A percentile compares a stretch with the other conserved stretches of the same genome.
Conservation (phyloP, 2,797 vertebrate genomes). For the Lemur catta region DNA sequence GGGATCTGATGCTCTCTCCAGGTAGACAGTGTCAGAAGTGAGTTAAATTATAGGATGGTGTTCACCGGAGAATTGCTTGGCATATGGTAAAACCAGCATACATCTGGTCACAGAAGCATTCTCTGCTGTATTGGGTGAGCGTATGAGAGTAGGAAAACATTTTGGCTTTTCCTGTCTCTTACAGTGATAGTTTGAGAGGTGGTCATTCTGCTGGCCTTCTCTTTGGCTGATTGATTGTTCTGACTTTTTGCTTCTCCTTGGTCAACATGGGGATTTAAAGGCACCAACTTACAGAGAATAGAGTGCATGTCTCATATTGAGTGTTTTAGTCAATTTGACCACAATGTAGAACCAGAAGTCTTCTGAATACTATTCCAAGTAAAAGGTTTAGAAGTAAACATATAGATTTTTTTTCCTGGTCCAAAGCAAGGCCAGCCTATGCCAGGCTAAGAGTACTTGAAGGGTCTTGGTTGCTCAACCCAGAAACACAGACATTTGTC, state of each 20-base stretch:
- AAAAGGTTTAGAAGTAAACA: slow-evolving; percentile 55
- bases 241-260: not conserved
- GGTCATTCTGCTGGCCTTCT: not conserved
- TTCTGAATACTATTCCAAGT: slow-evolving; percentile 22
- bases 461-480: not conserved
- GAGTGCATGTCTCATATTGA: not conserved
- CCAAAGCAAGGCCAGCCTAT: not conserved
- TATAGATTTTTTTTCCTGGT: slow-evolving; percentile 22
- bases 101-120: not conserved
- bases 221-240: not conserved
- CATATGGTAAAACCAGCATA: not conserved
- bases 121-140: not conserved
- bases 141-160: not conserved
- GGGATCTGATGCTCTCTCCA: not conserved
- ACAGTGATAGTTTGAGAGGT: not conserved
- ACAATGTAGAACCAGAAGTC: not conserved
- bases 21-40: not conserved
- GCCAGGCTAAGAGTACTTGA: not conserved
- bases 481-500: not conserved
- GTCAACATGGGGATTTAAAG: not conserved
- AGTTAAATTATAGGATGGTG: not conserved
- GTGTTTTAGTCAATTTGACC: not conserved
- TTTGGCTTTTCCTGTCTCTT: not conserved
- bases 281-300: not conserved
- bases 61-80: not conserved